phyloP scores from a whole-genome alignment of 1,140 invertebrate species.

The Hycleus phaleratus region DNA sequence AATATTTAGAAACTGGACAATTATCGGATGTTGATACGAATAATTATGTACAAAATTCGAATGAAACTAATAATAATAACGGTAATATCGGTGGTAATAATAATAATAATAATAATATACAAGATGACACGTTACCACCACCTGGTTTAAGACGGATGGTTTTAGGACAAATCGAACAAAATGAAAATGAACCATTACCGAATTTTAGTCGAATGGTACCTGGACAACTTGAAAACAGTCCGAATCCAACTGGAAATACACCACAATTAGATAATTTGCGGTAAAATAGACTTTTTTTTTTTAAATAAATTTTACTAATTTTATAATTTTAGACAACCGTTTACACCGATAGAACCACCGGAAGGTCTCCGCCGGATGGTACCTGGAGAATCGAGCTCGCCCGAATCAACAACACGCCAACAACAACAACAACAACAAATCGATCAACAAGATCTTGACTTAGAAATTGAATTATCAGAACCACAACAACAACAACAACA shows the following conservation, averaged over 20 bases:
- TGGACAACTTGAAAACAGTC: slow-evolving; percentile 30
- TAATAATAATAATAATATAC: slow-evolving; percentile 5
- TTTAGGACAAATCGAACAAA: slow-evolving; percentile 53
- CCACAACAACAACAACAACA: slow-evolving; percentile 6
- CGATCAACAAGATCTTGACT: slow-evolving; percentile 19
- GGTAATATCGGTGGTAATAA: too few relatives aligned
- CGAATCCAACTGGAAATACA: neutral
- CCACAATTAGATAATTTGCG: neutral
- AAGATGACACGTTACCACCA: slow-evolving; percentile 45
- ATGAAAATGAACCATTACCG: slow-evolving; percentile 40
- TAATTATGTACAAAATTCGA: slow-evolving; percentile 24
- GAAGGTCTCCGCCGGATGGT: slow-evolving; percentile 51
- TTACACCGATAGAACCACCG: slow-evolving; percentile 40
- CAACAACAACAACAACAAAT: neutral
- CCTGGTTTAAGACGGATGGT: slow-evolving; percentile 55
- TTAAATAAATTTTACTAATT: too few relatives aligned
- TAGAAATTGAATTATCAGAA: slow-evolving; percentile 29
- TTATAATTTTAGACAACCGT: too few relatives aligned
- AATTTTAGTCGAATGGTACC: slow-evolving; percentile 43
- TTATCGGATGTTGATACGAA: slow-evolving; percentile 50
- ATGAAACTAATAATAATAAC: neutral
- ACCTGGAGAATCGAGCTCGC: slow-evolving; percentile 45
- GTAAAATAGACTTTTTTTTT: slow-evolving; percentile 4
- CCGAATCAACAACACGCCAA: slow-evolving; percentile 24
- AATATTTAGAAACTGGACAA: slow-evolving; percentile 65